Evolutionary conservation across 2,888 invertebrate genomes (phyloP), one percentile per base, ranked within the genome.

Genomic region (Cryptophagus acutangulus): DNA sequence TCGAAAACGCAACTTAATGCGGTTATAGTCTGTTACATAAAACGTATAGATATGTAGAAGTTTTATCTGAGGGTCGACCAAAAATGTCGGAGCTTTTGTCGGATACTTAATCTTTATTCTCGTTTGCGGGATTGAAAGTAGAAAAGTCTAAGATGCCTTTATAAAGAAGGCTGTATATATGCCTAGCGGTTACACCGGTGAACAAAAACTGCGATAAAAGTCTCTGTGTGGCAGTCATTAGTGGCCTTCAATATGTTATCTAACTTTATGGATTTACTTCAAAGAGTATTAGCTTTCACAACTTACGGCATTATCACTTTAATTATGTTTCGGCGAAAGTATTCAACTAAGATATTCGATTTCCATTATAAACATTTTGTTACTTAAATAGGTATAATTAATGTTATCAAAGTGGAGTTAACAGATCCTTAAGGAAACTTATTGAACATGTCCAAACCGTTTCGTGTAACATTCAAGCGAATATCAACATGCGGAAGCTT

Each of bases 21-120:
- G n/a, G n/a, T n/a, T n/a, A n/a, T n/a, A n/a, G n/a, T n/a, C n/a
- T n/a, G n/a, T n/a, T n/a, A n/a, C n/a, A n/a, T n/a, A n/a, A n/a
- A n/a, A n/a, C n/a, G n/a, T n/a, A n/a, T n/a, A n/a, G n/a, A n/a
- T n/a, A n/a, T n/a, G n/a, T n/a, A n/a, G n/a, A n/a, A n/a, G n/a
- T n/a, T n/a, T n/a, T n/a, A n/a, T n/a, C n/a, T n/a, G n/a, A n/a
- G n/a, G n/a, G n/a, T n/a, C n/a, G n/a, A n/a, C n/a, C n/a, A n/a
- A n/a, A n/a, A n/a, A n/a, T n/a, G n/a, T n/a, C n/a, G 49, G 45
- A 45, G 51, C 51, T 58, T 56, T 57, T 55, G 55, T 56, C 53
- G 51, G 53, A 54, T 51, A 55, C 53, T 59, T 57, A 57, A 58
- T 58, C 47, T 43, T 50, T 49, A 51, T 48, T 52, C 52, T 49